Percentiles rank a stretch among this genome's conserved stretches.
Evolutionary conservation across 2,113 vertebrate species (phyloP).

Genomic region (Gobio gobio): DNA sequence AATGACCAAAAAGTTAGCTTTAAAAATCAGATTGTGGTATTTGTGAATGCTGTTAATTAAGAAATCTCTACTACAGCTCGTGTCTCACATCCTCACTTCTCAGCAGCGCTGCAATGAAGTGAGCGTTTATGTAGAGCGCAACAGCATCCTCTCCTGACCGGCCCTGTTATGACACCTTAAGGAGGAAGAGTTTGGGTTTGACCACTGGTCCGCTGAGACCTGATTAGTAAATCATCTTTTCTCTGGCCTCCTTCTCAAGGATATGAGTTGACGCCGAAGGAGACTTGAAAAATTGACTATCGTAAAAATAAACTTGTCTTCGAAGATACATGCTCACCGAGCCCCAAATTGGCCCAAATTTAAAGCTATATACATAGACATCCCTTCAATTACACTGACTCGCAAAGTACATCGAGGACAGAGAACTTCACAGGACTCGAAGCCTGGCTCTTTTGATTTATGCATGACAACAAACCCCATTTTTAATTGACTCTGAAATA

Average conservation of each 20-base stretch:
- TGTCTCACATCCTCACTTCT: background rate
- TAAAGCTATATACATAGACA: conserved; percentile 79
- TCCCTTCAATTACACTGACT: conserved; percentile 80
- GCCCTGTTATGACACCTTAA: conserved; percentile 55
- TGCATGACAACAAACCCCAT: conserved; percentile 44
- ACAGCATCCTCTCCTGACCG: conserved; percentile 39
- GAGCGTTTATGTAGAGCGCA: background rate
- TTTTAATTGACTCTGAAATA: conserved; percentile 46
- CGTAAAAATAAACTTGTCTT: conserved; percentile 84
- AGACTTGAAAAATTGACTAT: conserved; percentile 82
- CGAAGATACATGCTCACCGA: conserved; percentile 79
- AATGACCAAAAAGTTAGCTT: background rate
- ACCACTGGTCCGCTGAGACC: conserved; percentile 47
- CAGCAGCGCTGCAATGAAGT: background rate
- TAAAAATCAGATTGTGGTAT: background rate
- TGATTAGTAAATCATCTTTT: conserved; percentile 70
- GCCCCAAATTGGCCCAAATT: conserved; percentile 79
- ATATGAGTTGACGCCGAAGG: conserved; percentile 76
- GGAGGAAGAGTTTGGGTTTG: background rate
- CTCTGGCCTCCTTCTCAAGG: conserved; percentile 81
- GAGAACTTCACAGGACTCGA: conserved; percentile 37
- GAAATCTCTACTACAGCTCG: background rate
- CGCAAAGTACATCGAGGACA: conserved; percentile 71
- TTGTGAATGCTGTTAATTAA: background rate
- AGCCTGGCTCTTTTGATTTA: conserved; percentile 40